Conservation (phyloP, 2,113 vertebrate genomes). For the Myrmecophaga tridactyla region DNA sequence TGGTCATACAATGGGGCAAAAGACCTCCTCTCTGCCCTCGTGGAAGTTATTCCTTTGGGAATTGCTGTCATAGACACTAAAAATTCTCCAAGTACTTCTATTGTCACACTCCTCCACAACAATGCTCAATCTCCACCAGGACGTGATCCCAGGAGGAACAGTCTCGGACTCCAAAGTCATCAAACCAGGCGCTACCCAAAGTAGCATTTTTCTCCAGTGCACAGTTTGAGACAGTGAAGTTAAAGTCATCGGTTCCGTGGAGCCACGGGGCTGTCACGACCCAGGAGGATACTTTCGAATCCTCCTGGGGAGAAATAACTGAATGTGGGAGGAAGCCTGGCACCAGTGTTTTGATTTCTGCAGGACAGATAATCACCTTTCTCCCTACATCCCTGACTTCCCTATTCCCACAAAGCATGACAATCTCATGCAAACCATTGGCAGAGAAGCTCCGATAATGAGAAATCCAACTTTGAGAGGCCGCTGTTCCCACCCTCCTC, state of each 20-base stretch:
- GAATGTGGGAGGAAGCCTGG: not conserved
- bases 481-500: rapidly evolving
- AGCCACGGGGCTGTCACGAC: not conserved
- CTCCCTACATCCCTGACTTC: not conserved
- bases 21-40: rapidly evolving
- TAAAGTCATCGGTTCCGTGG: rapidly evolving
- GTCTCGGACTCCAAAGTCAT: rapidly evolving
- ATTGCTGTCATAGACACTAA: rapidly evolving
- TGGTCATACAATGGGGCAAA: rapidly evolving
- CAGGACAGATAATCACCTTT: rapidly evolving
- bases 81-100: rapidly evolving
- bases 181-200: rapidly evolving
- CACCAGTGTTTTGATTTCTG: not conserved
- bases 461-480: not conserved
- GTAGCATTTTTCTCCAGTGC: rapidly evolving
- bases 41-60: too few species aligned
- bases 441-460: not conserved
- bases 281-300: rapidly evolving
- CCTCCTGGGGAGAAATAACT: not conserved
- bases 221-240: not conserved
- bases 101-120: rapidly evolving
- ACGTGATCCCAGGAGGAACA: rapidly evolving
- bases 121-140: rapidly evolving
- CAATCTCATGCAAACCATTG: rapidly evolving
- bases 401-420: rapidly evolving